These are phyloP conservation scores for Cinclus mexicanus DNA, from an alignment of 2,113 vertebrate species.

Conservation along the genomic window DNA sequence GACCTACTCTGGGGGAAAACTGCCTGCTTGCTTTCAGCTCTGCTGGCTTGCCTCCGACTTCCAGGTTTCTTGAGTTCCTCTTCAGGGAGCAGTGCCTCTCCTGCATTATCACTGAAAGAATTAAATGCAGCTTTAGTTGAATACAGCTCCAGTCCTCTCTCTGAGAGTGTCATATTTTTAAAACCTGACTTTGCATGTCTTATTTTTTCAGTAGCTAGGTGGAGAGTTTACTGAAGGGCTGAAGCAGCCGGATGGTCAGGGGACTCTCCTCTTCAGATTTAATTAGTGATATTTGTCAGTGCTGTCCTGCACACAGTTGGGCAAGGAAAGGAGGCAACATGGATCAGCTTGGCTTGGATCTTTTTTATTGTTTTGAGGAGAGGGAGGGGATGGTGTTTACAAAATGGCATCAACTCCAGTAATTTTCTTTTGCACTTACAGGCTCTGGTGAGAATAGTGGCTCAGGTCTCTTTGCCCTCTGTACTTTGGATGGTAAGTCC, in stretches of 20 bases:
- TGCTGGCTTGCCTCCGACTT: not conserved
- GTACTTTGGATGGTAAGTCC: conserved; percentile 92
- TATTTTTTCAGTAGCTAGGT: not conserved
- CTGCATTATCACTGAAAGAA: fast-evolving
- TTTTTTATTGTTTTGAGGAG: not conserved
- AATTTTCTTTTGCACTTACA: conserved; percentile 26
- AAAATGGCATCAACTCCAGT: not conserved
- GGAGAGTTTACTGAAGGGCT: not conserved
- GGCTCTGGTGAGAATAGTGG: conserved; percentile 47
- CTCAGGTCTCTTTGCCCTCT: conserved; percentile 93
- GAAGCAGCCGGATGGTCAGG: not conserved
- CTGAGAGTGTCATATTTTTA: not conserved
- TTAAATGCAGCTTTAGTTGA: not conserved
- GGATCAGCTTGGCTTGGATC: not conserved
- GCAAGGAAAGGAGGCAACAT: not conserved
- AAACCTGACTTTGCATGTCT: not conserved
- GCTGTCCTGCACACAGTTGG: not conserved
- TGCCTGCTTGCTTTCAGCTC: not conserved
- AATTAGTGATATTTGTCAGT: not conserved
- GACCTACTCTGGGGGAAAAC: not conserved
- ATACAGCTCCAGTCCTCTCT: not conserved
- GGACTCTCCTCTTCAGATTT: not conserved
- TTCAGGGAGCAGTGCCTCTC: not conserved
- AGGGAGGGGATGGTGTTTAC: not conserved
- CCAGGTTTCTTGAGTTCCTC: not conserved